Evolutionary conservation across 2,888 invertebrate species (phyloP).

Genomic region (Drosophila falleni): DNA sequence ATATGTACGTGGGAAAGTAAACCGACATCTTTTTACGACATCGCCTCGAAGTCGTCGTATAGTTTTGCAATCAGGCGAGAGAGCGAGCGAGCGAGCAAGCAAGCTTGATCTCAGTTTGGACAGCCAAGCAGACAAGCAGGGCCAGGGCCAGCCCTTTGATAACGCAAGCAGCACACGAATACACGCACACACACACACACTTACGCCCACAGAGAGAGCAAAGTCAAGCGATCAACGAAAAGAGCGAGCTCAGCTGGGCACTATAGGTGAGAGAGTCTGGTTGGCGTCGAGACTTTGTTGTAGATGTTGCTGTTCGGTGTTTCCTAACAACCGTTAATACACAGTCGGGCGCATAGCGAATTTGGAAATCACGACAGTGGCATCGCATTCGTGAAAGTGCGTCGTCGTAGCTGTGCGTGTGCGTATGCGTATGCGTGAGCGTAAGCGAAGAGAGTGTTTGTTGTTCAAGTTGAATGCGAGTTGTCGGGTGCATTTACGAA

Average conservation of each 20-base stretch:
- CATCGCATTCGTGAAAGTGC: constrained; percentile 64
- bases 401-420: constrained; percentile 59
- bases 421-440: constrained; percentile 54
- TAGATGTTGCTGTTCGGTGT: constrained; percentile 32
- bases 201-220: neutral
- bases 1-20: constrained; percentile 77
- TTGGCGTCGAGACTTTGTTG: constrained; percentile 25
- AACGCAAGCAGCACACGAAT: constrained; percentile 38
- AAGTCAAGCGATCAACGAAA: constrained; percentile 28
- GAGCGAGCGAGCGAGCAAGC: constrained; percentile 11
- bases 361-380: constrained; percentile 60
- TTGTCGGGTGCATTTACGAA: constrained; percentile 18
- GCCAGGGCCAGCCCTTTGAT: constrained; percentile 71
- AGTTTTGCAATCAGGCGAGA: constrained; percentile 72
- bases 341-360: constrained; percentile 50
- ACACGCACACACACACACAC: neutral
- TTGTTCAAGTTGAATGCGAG: constrained; percentile 2
- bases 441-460: constrained; percentile 8
- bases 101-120: constrained; percentile 38
- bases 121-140: constrained; percentile 42
- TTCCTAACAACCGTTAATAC: constrained; percentile 51
- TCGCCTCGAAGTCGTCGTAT: constrained; percentile 34
- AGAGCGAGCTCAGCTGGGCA: constrained; percentile 18
- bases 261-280: constrained; percentile 32
- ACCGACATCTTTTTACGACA: constrained; percentile 76